Evolutionary conservation across 2,113 vertebrate genomes (phyloP).

Genomic region (Melanerpes aurifrons): DNA sequence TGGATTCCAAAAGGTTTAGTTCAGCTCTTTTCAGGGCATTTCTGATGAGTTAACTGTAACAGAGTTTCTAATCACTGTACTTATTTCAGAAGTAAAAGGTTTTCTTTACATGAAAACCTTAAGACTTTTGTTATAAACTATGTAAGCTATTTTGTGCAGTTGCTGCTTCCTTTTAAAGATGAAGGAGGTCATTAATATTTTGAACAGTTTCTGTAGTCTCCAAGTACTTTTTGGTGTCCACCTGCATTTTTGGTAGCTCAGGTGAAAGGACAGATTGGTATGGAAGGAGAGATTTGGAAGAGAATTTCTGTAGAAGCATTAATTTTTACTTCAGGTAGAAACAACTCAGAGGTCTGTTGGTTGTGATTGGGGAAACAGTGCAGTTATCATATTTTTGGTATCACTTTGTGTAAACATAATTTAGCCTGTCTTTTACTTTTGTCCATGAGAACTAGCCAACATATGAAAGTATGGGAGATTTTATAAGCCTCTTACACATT

Average conservation of each 20-base stretch:
- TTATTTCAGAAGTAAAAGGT: background rate
- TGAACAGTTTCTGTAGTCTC: background rate
- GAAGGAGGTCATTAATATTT: background rate
- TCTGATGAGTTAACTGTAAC: background rate
- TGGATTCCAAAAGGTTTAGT: background rate
- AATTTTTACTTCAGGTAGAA: background rate
- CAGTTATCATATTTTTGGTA: background rate
- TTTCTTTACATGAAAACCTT: background rate
- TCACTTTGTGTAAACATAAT: background rate
- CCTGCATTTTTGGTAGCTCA: background rate
- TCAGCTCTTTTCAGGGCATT: background rate
- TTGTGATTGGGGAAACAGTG: background rate
- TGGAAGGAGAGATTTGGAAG: background rate
- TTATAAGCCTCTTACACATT: background rate
- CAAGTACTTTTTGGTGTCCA: background rate
- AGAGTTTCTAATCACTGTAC: background rate
- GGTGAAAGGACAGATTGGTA: background rate
- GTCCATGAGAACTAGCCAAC: background rate
- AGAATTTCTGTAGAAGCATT: background rate
- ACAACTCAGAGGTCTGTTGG: background rate
- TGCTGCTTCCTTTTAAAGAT: background rate
- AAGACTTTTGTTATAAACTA: background rate
- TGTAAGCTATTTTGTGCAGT: background rate
- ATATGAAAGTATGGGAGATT: accelerated
- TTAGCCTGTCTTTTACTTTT: background rate